These are phyloP conservation scores for Gymnocephalus cernua DNA, from an alignment of 2,113 vertebrate species.

Conservation along the genomic window DNA sequence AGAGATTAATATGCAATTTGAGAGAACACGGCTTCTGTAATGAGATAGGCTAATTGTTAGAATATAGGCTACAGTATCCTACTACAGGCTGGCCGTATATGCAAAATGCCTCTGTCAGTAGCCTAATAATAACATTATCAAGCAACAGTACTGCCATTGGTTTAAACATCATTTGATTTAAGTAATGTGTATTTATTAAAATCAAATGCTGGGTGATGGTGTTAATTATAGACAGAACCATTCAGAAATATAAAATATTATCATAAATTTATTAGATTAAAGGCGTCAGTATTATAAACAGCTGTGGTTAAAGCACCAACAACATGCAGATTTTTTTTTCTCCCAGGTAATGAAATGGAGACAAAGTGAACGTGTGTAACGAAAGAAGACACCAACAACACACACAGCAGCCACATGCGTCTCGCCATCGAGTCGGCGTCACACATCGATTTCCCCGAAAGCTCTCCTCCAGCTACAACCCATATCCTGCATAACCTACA, in stretches of 20 bases:
- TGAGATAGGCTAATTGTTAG: neutral
- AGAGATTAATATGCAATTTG: neutral
- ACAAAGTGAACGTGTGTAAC: neutral
- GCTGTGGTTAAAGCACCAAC: neutral
- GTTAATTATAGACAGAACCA: neutral
- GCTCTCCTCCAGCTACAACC: neutral
- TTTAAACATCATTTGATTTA: neutral
- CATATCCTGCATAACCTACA: neutral
- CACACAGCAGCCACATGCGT: constrained; percentile 38
- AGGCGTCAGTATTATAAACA: neutral
- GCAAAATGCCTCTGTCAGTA: neutral
- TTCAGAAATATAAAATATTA: neutral
- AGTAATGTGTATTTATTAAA: neutral
- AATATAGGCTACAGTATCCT: neutral
- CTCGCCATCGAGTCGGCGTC: constrained; percentile 17
- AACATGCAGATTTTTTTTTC: neutral
- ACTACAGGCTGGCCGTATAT: neutral
- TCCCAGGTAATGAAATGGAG: too few relatives aligned
- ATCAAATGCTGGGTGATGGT: neutral
- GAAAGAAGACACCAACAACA: constrained; percentile 20
- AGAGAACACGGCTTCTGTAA: neutral
- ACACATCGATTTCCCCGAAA: constrained; percentile 11
- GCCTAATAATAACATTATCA: neutral
- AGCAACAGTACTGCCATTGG: neutral
- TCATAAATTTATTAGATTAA: neutral